These are phyloP conservation scores for Hycleus phaleratus DNA, from an alignment of 1,140 invertebrate genomes.

Conservation along the genomic window DNA sequence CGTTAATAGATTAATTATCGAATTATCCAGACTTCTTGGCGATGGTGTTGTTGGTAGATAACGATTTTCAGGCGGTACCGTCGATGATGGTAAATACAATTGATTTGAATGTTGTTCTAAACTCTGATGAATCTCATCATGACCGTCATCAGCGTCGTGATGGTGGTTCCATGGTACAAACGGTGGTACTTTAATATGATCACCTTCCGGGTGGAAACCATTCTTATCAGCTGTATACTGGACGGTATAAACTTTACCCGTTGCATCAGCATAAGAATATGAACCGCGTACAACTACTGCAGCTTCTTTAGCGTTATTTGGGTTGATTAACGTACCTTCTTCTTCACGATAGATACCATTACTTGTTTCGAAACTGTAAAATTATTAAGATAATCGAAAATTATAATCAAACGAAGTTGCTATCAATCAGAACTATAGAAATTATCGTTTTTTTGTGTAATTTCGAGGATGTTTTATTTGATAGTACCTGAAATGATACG, in stretches of 20 bases:
- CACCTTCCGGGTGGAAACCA: constrained; percentile 47
- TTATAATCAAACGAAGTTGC: too few relatives aligned
- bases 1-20: neutral
- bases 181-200: constrained; percentile 35
- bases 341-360: constrained; percentile 58
- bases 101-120: neutral
- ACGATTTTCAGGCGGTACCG: neutral
- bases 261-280: constrained; percentile 49
- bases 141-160: neutral
- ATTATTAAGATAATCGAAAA: neutral
- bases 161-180: constrained; percentile 22
- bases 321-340: constrained; percentile 50
- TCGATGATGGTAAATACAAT: neutral
- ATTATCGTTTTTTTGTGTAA: neutral
- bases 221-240: constrained; percentile 51
- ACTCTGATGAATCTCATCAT: neutral
- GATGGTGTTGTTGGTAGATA: neutral
- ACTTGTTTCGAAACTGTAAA: constrained; percentile 32
- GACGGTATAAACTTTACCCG: constrained; percentile 49
- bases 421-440: too few relatives aligned
- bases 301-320: constrained; percentile 41
- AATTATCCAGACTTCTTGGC: neutral
- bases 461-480: neutral
- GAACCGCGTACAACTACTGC: constrained; percentile 38
- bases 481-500: neutral